Evolutionary conservation across 2,888 invertebrate species (phyloP), one percentile per base, ranked within the genome.

Genomic region (Limnephilus rhombicus): DNA sequence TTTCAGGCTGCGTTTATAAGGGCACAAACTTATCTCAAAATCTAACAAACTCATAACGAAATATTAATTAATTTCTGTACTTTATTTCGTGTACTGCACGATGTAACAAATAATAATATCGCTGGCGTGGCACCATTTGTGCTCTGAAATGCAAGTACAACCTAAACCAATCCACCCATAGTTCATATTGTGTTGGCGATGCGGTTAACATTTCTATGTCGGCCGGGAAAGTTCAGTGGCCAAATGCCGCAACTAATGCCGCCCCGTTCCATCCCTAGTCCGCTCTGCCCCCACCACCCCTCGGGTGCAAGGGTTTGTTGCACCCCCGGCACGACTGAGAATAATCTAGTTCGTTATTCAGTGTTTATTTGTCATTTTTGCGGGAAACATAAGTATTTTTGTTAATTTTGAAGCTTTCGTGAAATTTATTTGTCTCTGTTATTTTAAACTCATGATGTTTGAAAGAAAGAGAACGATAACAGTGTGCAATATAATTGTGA

Each of bases 171-270:
- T 37, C 37, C 85, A 37, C 41, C 85, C 82, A 82, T 24, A 45
- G 86, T 53, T 53, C 12, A 87, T 68, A 88, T 89, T 89, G 88
- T 89, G 88, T 89, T 83, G 53, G 90, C 80, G 82, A 88, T 83
- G 89, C 89, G 92, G 92, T 92, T 91, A 91, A 87, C 91, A 91
- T 92, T 92, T 91, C 91, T 80, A 89, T 89, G 88, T 89, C 85
- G 89, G 92, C 81, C n/a, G 89, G 89, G 89, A 91, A 92, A 92
- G 92, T 92, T 92, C 92, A 92, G 80, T 49, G 81, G 88, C 88
- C 85, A 92, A 92, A 92, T 92, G 92, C 91, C 92, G 92, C 92
- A 80, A 85, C 87, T 91, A 92, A 92, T 92, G 92, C 85, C 90
- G 45, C 80, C 89, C 80, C 68, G 83, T 92, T 92, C 90, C 85